These are phyloP conservation scores for Polyergus mexicanus DNA, from an alignment of 1,140 invertebrate species.

Conservation along the genomic window DNA sequence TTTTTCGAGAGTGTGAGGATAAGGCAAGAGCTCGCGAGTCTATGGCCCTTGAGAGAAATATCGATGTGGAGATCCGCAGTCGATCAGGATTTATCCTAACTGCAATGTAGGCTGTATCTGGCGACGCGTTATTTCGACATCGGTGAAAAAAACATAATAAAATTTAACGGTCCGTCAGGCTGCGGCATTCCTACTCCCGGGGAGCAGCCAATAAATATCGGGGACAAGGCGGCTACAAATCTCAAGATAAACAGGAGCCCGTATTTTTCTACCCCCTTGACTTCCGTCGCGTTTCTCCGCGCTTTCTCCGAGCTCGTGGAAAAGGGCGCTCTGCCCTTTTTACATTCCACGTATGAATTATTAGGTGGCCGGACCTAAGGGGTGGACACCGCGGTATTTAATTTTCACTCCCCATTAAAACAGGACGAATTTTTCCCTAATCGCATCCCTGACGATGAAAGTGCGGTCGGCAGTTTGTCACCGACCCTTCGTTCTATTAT, in stretches of 20 bases:
- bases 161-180: conserved; percentile 84
- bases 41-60: conserved; percentile 41
- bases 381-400: conserved; percentile 81
- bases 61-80: conserved; percentile 38
- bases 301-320: conserved; percentile 48
- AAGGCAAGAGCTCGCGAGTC: conserved; percentile 7
- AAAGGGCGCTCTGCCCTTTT: conserved; percentile 72
- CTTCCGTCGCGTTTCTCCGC: conserved; percentile 65
- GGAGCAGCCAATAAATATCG: conserved; percentile 83
- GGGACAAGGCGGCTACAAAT: conserved; percentile 83
- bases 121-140: conserved; percentile 73
- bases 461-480: conserved; percentile 77
- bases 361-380: conserved; percentile 77
- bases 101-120: conserved; percentile 63
- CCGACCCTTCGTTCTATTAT: conserved; percentile 73
- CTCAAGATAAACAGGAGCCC: conserved; percentile 83
- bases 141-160: conserved; percentile 81
- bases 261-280: conserved; percentile 78
- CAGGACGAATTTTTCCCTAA: conserved; percentile 77
- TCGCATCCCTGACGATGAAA: conserved; percentile 77
- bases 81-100: conserved; percentile 73
- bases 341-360: conserved; percentile 82
- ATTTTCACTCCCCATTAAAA: conserved; percentile 79
- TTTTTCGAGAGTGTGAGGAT: conserved; percentile 23
- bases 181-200: conserved; percentile 49